Conservation (phyloP, 2,797 vertebrate species). For the Clarias fuscus region DNA sequence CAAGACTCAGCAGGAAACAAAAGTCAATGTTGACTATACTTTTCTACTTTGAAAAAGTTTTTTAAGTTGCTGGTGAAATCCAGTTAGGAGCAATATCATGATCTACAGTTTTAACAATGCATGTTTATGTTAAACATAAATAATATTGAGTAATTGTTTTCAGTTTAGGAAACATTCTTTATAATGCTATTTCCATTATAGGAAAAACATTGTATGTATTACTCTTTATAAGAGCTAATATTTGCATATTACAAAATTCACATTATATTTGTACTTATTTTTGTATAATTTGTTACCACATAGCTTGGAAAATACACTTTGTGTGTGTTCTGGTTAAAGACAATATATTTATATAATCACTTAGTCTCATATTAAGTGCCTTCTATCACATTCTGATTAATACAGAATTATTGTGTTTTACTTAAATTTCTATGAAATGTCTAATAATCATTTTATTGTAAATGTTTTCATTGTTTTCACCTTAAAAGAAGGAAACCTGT, state of each 20-base stretch:
- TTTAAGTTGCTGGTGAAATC: too few species aligned
- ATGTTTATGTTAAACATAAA: too few species aligned
- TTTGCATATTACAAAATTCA: background rate
- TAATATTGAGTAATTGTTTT: too few species aligned
- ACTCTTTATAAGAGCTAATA: background rate
- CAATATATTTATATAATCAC: background rate
- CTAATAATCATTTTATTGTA: background rate
- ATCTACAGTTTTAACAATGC: too few species aligned
- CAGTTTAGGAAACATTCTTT: too few species aligned
- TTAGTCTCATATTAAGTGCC: background rate
- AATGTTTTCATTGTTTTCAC: background rate
- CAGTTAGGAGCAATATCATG: too few species aligned
- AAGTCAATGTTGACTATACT: too few species aligned
- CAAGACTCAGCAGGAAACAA: too few species aligned
- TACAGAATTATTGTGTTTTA: background rate
- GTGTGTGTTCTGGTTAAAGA: background rate
- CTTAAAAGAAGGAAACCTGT: too few species aligned
- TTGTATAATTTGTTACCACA: background rate
- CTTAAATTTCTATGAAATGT: slow-evolving; percentile 2
- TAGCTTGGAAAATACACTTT: background rate
- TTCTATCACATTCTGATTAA: slow-evolving; percentile 3
- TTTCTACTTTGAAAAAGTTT: too few species aligned
- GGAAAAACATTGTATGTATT: background rate
- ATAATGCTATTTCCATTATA: too few species aligned
- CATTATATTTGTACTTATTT: background rate